These are phyloP conservation scores for Labeo calbasu DNA, from an alignment of 2,797 vertebrate species.

Conservation along the genomic window DNA sequence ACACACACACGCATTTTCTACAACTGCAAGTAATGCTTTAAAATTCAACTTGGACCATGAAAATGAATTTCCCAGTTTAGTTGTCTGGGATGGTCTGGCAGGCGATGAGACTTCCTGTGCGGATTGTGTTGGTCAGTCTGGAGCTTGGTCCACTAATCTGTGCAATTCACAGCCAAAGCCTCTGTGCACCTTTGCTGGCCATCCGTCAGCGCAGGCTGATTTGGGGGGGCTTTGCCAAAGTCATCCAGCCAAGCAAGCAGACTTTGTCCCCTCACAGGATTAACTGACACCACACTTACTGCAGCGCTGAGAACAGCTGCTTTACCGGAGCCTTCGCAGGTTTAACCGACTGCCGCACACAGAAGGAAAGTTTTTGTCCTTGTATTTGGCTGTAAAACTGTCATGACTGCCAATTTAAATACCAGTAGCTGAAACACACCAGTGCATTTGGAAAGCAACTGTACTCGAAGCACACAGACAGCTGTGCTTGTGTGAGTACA, in stretches of 20 bases:
- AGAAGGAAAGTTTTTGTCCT: constrained; percentile 34
- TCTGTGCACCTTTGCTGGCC: constrained; percentile 40
- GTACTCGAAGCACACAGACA: constrained; percentile 8
- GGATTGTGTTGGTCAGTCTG: constrained; percentile 30
- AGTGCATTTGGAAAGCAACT: neutral
- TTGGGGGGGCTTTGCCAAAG: constrained; percentile 20
- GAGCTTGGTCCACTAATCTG: constrained; percentile 40
- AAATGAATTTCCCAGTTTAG: constrained; percentile 1
- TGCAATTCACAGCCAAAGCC: constrained; percentile 37
- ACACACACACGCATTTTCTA: neutral
- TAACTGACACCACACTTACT: constrained; percentile 21
- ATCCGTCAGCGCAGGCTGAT: neutral
- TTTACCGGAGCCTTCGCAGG: constrained; percentile 4
- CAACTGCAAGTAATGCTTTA: neutral
- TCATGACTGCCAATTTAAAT: constrained; percentile 16
- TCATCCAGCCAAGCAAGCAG: constrained; percentile 9
- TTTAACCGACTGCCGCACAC: neutral
- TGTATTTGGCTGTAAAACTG: constrained; percentile 5
- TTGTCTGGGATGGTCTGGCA: constrained; percentile 2
- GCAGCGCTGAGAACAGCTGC: neutral
- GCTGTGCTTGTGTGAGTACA: neutral
- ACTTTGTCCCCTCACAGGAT: constrained; percentile 29
- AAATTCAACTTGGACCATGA: constrained; percentile 2
- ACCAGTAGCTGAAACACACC: constrained; percentile 14
- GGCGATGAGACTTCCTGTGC: constrained; percentile 7